Evolutionary conservation across 2,113 vertebrate genomes (phyloP).

Genomic region (Rafetus swinhoei): DNA sequence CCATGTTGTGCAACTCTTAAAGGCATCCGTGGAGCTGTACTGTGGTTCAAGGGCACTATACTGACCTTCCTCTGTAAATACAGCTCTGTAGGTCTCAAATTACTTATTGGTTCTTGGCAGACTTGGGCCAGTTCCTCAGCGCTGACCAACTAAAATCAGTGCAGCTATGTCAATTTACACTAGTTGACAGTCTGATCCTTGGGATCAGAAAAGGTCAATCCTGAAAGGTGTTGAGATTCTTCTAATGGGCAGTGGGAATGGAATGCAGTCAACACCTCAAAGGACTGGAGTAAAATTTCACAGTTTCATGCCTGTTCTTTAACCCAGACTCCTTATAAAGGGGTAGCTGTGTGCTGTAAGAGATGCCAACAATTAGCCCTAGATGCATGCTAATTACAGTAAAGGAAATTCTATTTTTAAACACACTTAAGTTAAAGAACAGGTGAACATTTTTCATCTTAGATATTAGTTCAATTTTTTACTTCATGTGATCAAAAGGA

Average conservation of each 20-base stretch:
- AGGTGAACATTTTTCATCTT: not conserved
- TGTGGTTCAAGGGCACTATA: not conserved
- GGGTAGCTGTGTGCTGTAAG: not conserved
- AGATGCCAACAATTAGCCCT: not conserved
- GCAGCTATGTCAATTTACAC: not conserved
- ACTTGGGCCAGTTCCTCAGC: not conserved
- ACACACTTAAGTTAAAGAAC: not conserved
- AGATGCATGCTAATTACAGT: not conserved
- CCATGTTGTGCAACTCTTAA: not conserved
- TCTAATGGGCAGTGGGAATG: not conserved
- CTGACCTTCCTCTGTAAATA: not conserved
- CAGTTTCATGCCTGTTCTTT: not conserved
- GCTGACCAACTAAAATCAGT: not conserved
- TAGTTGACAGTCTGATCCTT: not conserved
- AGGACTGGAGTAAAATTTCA: not conserved
- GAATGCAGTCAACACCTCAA: not conserved
- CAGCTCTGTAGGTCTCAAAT: not conserved
- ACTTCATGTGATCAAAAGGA: not conserved
- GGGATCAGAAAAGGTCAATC: not conserved
- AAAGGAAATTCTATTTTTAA: not conserved
- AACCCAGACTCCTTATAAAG: not conserved
- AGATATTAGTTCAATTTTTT: not conserved
- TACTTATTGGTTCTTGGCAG: not conserved
- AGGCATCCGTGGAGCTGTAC: not conserved
- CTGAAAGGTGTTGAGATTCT: not conserved